Conservation (phyloP, 2,888 invertebrate species). For the Eustalomyia histrio region DNA sequence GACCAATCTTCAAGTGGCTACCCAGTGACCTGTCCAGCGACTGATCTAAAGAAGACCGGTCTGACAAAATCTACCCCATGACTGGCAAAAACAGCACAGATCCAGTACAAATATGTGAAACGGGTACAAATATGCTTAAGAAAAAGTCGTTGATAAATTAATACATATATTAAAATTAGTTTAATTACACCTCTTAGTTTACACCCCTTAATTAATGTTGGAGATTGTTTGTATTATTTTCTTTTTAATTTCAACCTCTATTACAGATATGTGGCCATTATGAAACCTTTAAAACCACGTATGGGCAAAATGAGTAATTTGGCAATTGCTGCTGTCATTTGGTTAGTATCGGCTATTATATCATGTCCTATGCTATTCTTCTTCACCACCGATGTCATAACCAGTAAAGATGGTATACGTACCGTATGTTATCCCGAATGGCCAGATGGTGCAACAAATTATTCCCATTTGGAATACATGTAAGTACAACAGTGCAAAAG, state of each 20-base stretch:
- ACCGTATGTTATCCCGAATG: slow-evolving; percentile 91
- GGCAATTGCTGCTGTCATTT: slow-evolving; percentile 90
- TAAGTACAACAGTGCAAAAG: slow-evolving; percentile 81
- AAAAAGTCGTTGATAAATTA: too few relatives aligned
- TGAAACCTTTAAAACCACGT: slow-evolving; percentile 93
- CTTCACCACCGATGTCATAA: slow-evolving; percentile 85
- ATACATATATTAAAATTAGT: too few relatives aligned
- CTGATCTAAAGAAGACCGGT: too few relatives aligned
- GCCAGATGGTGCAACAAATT: slow-evolving; percentile 89
- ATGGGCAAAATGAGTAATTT: slow-evolving; percentile 92
- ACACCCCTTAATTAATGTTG: too few relatives aligned
- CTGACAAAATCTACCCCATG: too few relatives aligned
- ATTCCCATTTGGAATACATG: slow-evolving; percentile 87
- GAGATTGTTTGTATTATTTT: background rate
- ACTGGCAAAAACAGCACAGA: too few relatives aligned
- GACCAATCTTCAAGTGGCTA: too few relatives aligned
- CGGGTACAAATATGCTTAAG: too few relatives aligned
- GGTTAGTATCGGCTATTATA: slow-evolving; percentile 88
- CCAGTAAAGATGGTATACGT: slow-evolving; percentile 82
- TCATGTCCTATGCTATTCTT: slow-evolving; percentile 92
- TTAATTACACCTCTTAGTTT: too few relatives aligned
- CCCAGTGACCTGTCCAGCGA: too few relatives aligned
- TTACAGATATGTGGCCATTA: slow-evolving; percentile 94
- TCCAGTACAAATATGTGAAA: too few relatives aligned
- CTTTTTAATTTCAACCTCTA: slow-evolving; percentile 64